These are phyloP conservation scores for Myocastor coypus DNA, from an alignment of 2,113 vertebrate genomes.

Conservation along the genomic window DNA sequence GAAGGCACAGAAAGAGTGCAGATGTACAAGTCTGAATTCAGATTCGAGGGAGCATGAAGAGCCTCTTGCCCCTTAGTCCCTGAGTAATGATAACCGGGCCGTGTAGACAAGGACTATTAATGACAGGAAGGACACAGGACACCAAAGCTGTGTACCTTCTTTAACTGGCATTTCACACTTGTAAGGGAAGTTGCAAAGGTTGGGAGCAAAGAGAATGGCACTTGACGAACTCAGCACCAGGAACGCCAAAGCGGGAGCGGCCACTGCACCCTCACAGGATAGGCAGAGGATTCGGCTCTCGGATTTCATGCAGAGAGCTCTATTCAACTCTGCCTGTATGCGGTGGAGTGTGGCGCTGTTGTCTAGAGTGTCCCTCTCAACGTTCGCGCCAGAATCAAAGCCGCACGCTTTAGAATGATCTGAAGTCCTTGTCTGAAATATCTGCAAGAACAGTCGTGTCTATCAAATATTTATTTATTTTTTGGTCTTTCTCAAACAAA, in stretches of 20 bases:
- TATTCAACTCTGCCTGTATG: neutral
- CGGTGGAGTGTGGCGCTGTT: neutral
- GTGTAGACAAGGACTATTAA: neutral
- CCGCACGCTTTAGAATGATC: constrained; percentile 64
- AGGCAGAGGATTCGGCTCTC: neutral
- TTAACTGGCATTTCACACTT: constrained; percentile 34
- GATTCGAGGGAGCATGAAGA: neutral
- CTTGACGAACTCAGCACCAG: neutral
- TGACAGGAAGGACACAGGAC: neutral
- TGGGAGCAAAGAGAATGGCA: constrained; percentile 1
- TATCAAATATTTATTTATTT: constrained; percentile 80
- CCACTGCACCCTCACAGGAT: neutral
- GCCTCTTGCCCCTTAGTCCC: neutral
- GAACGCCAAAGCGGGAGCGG: neutral
- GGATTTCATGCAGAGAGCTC: constrained; percentile 21
- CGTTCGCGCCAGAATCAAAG: neutral
- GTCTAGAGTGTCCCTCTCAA: neutral
- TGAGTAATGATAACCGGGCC: neutral
- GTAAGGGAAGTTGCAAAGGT: neutral
- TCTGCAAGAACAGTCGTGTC: constrained; percentile 66
- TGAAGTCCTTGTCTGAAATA: constrained; percentile 68
- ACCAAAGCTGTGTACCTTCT: neutral
- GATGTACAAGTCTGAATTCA: neutral
- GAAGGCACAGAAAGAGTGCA: neutral
- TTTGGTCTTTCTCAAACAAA: constrained; percentile 73